Conservation (phyloP, 2,888 invertebrate genomes). For the Drosophila colorata region DNA sequence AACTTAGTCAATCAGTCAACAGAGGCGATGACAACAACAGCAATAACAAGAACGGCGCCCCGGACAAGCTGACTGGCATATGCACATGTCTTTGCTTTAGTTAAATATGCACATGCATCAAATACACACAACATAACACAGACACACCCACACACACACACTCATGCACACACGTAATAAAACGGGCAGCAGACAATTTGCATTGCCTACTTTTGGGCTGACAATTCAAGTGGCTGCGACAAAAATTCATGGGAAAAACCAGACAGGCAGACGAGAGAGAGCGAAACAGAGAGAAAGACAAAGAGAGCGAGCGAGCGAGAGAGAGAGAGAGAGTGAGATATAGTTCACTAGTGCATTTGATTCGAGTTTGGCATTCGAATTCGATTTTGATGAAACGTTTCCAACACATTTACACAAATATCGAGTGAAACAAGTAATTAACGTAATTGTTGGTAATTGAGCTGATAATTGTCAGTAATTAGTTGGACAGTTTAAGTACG, state of each 20-base stretch:
- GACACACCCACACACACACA: not conserved
- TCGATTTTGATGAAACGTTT: slow-evolving; percentile 33
- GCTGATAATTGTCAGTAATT: not conserved
- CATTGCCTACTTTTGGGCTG: slow-evolving; percentile 62
- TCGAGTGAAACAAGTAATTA: slow-evolving; percentile 19
- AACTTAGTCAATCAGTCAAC: slow-evolving; percentile 74
- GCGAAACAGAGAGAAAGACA: not conserved
- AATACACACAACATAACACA: slow-evolving; percentile 12
- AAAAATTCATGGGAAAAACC: slow-evolving; percentile 11
- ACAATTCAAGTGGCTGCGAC: slow-evolving; percentile 11
- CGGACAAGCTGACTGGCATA: slow-evolving; percentile 39
- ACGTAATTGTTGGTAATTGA: slow-evolving; percentile 33
- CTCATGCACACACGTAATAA: not conserved
- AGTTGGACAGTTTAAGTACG: slow-evolving; percentile 1
- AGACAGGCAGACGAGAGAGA: slow-evolving; percentile 1
- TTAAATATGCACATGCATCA: slow-evolving; percentile 63
- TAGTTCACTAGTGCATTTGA: slow-evolving; percentile 5
- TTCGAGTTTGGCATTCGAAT: slow-evolving; percentile 35
- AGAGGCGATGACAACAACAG: slow-evolving; percentile 40
- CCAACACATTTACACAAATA: not conserved
- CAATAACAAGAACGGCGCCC: not conserved
- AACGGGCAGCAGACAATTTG: slow-evolving; percentile 33
- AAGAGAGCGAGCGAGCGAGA: not conserved
- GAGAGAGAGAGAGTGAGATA: not conserved
- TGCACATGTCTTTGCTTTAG: slow-evolving; percentile 55